Evolutionary conservation across 2,797 vertebrate genomes (phyloP).

Genomic region (Lates japonicus): DNA sequence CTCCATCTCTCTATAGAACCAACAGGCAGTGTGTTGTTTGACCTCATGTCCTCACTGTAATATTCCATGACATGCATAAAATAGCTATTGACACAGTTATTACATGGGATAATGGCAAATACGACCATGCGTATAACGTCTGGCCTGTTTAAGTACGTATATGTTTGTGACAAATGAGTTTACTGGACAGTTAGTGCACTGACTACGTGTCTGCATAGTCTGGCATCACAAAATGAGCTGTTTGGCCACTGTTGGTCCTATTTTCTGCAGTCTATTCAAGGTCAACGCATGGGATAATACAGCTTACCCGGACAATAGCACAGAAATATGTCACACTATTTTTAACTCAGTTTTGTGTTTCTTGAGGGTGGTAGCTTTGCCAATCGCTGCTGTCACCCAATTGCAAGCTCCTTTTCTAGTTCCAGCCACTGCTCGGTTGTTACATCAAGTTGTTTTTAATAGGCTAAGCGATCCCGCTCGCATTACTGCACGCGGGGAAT

Average conservation of each 20-base stretch:
- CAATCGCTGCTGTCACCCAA: too few species aligned
- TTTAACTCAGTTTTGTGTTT: conserved; percentile 38
- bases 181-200: conserved; percentile 26
- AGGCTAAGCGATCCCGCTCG: conserved; percentile 5
- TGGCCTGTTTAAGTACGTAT: conserved; percentile 39
- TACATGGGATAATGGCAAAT: conserved; percentile 51
- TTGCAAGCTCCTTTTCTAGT: conserved; percentile 9
- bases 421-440: conserved; percentile 28
- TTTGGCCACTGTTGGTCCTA: conserved; percentile 5
- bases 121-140: conserved; percentile 30
- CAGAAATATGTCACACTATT: conserved; percentile 37
- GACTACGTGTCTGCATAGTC: conserved; percentile 25
- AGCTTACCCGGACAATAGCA: conserved; percentile 36
- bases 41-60: conserved; percentile 26
- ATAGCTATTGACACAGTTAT: conserved; percentile 46
- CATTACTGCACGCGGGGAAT: conserved; percentile 43
- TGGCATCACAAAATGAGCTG: conserved; percentile 19
- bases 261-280: conserved; percentile 1
- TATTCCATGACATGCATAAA: conserved; percentile 37
- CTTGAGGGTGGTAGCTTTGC: conserved; percentile 33
- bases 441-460: conserved; percentile 43
- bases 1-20: background rate
- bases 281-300: conserved; percentile 22
- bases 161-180: conserved; percentile 50
- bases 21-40: conserved; percentile 27